Evolutionary conservation across 2,888 invertebrate species (phyloP), one percentile per base, ranked within the genome.

Genomic region (Nomada ferruginata): DNA sequence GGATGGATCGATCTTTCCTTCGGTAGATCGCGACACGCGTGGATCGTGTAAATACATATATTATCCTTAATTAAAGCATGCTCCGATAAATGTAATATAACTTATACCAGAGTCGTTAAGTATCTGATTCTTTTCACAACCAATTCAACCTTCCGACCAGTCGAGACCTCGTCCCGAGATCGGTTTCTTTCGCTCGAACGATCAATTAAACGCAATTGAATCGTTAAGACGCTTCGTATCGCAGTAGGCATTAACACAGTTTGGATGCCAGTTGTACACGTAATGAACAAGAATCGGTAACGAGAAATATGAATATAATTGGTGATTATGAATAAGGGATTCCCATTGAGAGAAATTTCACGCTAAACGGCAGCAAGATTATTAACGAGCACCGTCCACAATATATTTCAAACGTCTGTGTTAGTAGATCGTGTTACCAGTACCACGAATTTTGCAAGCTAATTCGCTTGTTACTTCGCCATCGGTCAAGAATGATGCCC

Each of bases 131-230:
- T 50, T 26, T 23, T 23, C 18, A 71, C 11, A 52, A 76, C 20
- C 64, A 47, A 70, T 59, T 53, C 23, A 69, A 44, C 75, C 70
- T 86, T 82, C 76, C 44, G 0, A 60, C 52, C 66, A 57, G 59
- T 13, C 72, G 57, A 61, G 81, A 87, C 64, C 72, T 70, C 61
- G 60, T 11, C 13, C 65, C 42, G 29, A 72, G 70, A 77, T 71
- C 76, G 50, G 79, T 70, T 75, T 72, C 64, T 80, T 84, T 76
- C 72, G 81, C 85, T 68, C 79, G 80, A 80, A 74, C 82, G 44
- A 60, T 70, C 71, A 84, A 85, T 89, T 86, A 85, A 82, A 72
- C 71, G 76, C 86, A 89, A 89, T 89, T 86, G 87, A 74, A 83
- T 84, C 79, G 82, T 86, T 85, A 78, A 74, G 85, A 82, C 64